Evolutionary conservation across 2,888 invertebrate species (phyloP), one percentile per base, ranked within the genome.

Genomic region (Cephus runcator): DNA sequence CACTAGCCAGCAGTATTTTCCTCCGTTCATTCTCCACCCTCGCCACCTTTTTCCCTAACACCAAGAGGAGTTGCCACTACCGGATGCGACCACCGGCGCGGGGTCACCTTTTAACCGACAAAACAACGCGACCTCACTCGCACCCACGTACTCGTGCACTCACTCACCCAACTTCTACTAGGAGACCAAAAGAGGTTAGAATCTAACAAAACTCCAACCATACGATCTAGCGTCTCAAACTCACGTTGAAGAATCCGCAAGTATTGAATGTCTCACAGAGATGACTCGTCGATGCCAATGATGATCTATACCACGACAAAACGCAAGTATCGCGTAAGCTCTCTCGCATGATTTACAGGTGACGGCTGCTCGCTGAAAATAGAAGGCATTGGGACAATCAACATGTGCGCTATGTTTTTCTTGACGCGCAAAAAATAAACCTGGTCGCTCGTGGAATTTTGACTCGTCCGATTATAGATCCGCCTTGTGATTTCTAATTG

Each of bases 401-500:
- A 34, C 73, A 34, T 34, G 71, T 34, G 31, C 31, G 71, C 71
- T 56, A 36, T 77, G 79, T 83, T 82, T 83, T 83, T 83, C 80
- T 71, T 33, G 71, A 31, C 71, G 81, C 75, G 78, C 85, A 81
- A 81, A 81, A 85, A 86, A 86, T 85, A 85, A 86, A 85, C 84
- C 69, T 78, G 81, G 80, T 80, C 75, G 80, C 82, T 79, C 77
- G 81, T 78, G 84, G 84, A 85, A 85, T 85, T 83, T 85, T 75
- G 76, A 71, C 33, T 56, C 56, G 56, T 56, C 56, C 56, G 56
- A 56, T 56, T 56, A 56, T 56, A 56, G 56, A 56, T 56, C 56
- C 56, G 56, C 9, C 56, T 56, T 56, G 23, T 23, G 69, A 68
- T 77, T 79, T 82, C 80, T 83, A 83, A 83, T 81, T 83, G 79